Conservation (phyloP, 2,113 vertebrate genomes). For the Meles meles region DNA sequence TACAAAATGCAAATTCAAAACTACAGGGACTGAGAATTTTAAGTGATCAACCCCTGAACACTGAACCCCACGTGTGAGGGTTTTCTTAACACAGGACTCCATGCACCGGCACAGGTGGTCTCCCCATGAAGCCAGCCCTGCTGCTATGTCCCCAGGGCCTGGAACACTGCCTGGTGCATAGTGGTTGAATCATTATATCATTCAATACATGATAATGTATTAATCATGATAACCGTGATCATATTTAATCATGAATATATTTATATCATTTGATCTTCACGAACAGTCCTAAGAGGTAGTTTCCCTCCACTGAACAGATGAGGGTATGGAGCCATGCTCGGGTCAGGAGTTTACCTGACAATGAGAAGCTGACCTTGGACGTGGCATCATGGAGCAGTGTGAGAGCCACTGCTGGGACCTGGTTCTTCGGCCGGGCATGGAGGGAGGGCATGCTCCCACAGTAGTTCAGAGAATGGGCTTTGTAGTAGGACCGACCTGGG, state of each 20-base stretch:
- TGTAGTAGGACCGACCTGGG: neutral
- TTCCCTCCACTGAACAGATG: neutral
- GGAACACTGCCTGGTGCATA: neutral
- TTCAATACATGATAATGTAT: neutral
- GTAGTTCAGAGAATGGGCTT: neutral
- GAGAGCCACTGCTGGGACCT: neutral
- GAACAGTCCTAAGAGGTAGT: neutral
- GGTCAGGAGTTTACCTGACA: neutral
- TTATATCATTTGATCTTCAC: neutral
- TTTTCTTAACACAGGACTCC: neutral
- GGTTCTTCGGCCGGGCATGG: neutral
- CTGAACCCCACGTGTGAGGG: neutral
- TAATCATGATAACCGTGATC: neutral
- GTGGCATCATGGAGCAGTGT: neutral
- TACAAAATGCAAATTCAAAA: neutral
- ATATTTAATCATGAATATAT: neutral
- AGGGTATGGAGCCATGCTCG: neutral
- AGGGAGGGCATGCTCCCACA: accelerated
- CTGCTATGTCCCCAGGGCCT: neutral
- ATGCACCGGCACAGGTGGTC: neutral
- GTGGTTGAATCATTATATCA: neutral
- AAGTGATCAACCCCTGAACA: neutral
- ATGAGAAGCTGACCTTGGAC: neutral
- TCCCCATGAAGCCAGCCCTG: neutral
- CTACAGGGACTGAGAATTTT: neutral